A percentile compares a stretch with the other conserved stretches of the same genome.
phyloP scores from a whole-genome alignment of 2,888 invertebrate species.

The Amblyjoppa proteus region DNA sequence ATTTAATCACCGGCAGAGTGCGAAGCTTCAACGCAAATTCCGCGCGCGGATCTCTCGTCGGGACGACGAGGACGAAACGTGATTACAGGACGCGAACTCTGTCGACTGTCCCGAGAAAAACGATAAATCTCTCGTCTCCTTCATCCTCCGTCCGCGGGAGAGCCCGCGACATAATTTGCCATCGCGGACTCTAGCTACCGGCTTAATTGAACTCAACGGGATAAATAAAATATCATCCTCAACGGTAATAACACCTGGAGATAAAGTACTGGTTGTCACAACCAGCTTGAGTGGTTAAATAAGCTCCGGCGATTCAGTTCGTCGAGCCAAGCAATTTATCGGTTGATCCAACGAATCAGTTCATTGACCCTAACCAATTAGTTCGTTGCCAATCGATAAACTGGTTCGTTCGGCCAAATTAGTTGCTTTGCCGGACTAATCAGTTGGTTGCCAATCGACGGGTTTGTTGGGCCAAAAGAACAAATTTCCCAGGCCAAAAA shows the following conservation, averaged over 20 bases:
- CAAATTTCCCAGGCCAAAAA: no score
- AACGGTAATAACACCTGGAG: neutral
- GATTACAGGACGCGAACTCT: slow-evolving; percentile 1
- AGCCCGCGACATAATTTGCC: slow-evolving; percentile 52
- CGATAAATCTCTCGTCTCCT: slow-evolving; percentile 49
- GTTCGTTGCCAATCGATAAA: no score
- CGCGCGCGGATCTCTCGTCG: neutral
- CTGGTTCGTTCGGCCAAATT: no score
- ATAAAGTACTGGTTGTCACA: no score
- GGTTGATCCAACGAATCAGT: no score
- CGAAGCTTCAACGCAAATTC: neutral
- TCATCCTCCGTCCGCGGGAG: neutral
- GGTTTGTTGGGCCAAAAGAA: no score
- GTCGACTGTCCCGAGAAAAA: slow-evolving; percentile 58
- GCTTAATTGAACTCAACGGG: slow-evolving; percentile 50
- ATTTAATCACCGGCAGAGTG: slow-evolving; percentile 17
- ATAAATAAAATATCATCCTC: slow-evolving; percentile 41
- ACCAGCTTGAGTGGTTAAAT: no score
- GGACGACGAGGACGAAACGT: neutral
- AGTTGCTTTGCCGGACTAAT: no score
- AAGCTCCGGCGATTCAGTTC: no score
- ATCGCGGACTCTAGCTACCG: slow-evolving; percentile 40
- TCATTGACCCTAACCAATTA: no score
- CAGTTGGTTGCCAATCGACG: no score
- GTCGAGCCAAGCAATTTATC: no score